Conservation (phyloP, 2,113 vertebrate genomes). For the Ivindomyrus marchei region DNA sequence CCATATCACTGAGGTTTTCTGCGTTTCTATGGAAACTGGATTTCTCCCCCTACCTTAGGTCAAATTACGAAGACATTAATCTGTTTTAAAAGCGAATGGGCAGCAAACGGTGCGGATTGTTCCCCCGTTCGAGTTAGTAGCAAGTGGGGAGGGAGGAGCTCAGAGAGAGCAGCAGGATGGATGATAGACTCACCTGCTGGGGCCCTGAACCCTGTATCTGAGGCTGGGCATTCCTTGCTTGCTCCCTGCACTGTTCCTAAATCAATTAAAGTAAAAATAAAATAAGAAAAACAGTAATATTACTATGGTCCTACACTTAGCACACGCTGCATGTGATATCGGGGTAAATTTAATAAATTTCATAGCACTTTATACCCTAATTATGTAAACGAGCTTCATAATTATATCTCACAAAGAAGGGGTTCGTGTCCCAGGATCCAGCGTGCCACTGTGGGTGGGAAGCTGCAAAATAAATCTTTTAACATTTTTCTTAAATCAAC, state of each 20-base stretch:
- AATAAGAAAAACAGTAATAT: not conserved
- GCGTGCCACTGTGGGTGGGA: not conserved
- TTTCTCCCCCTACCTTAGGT: not conserved
- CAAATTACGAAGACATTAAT: not conserved
- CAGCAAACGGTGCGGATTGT: not conserved
- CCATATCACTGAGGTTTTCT: not conserved
- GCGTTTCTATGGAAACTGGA: conserved; percentile 19
- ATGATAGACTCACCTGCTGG: not conserved
- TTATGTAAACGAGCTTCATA: not conserved
- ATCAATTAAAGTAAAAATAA: not conserved
- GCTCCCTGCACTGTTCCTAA: not conserved
- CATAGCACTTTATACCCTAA: not conserved
- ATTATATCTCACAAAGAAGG: not conserved
- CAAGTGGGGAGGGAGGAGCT: not conserved
- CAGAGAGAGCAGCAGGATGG: not conserved
- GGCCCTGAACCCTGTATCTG: not conserved
- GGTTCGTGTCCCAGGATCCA: not conserved
- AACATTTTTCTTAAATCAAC: not conserved
- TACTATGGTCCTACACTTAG: not conserved
- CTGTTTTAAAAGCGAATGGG: not conserved
- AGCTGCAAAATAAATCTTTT: not conserved
- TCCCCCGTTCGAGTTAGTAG: not conserved
- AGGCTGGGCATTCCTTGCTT: not conserved
- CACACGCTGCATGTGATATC: not conserved
- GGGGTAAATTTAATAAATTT: not conserved